Conservation (phyloP, 2,113 vertebrate species). For the Platysteira castanea region DNA sequence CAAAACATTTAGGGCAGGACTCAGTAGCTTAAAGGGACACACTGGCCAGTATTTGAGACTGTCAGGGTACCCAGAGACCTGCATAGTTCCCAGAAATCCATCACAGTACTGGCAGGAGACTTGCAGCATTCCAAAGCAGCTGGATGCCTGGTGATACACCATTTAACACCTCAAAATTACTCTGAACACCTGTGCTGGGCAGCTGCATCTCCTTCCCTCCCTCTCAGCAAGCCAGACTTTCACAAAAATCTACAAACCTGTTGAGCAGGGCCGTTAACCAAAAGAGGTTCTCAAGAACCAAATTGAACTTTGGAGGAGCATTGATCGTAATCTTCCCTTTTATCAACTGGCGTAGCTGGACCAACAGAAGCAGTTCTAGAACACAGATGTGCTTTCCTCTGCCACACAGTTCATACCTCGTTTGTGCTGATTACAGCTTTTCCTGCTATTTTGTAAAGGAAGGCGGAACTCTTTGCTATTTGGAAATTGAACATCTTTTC, state of each 20-base stretch:
- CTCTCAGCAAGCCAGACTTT: neutral
- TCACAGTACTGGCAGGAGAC: neutral
- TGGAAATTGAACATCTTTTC: neutral
- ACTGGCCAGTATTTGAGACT: neutral
- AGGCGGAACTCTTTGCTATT: neutral
- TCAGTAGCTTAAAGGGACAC: neutral
- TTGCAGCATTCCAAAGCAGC: neutral
- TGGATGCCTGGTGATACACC: neutral
- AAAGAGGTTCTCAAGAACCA: neutral
- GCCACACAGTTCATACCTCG: neutral
- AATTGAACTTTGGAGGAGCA: neutral
- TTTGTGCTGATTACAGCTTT: neutral
- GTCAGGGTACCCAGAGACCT: neutral
- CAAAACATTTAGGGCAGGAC: neutral
- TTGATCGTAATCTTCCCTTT: neutral
- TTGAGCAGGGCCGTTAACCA: neutral
- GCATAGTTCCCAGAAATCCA: neutral
- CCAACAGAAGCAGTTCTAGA: neutral
- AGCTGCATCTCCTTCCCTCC: neutral
- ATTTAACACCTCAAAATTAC: neutral
- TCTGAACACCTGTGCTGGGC: neutral
- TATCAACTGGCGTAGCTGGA: accelerated
- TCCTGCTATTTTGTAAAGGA: neutral
- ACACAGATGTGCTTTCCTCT: neutral
- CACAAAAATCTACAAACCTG: neutral